Evolutionary conservation across 2,113 vertebrate genomes (phyloP).

Genomic region (Copsychus sechellarum): DNA sequence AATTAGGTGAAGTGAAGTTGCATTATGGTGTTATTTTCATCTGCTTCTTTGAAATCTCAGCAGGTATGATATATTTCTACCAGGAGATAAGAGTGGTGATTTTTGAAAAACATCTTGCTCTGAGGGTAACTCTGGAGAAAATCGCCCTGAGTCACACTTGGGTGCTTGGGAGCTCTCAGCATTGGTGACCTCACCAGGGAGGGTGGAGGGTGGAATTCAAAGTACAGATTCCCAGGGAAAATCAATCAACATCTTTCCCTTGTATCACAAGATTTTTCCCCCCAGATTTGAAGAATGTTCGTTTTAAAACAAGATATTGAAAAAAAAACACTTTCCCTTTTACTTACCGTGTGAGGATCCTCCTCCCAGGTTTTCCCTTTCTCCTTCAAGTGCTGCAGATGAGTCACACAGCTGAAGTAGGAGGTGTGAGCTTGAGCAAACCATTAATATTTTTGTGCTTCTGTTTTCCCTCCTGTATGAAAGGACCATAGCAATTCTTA

Average conservation of each 20-base stretch:
- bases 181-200: background rate
- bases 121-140: background rate
- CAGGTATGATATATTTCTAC: background rate
- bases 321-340: background rate
- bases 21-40: background rate
- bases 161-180: background rate
- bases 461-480: background rate
- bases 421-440: background rate
- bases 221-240: background rate
- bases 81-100: background rate
- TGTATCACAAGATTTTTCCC: background rate
- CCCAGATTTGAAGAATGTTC: background rate
- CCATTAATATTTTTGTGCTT: background rate
- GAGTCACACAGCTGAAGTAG: background rate
- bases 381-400: background rate
- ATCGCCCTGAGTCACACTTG: rapidly evolving
- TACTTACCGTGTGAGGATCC: background rate
- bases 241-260: background rate
- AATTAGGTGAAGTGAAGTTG: background rate
- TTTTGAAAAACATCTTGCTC: background rate
- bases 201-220: background rate
- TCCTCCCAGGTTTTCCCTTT: background rate
- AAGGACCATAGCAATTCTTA: background rate
- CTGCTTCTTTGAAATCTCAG: background rate
- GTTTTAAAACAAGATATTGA: background rate